Evolutionary conservation across 64 coral and sea anemone species (phyloP).

Genomic region (Montipora capricornis): DNA sequence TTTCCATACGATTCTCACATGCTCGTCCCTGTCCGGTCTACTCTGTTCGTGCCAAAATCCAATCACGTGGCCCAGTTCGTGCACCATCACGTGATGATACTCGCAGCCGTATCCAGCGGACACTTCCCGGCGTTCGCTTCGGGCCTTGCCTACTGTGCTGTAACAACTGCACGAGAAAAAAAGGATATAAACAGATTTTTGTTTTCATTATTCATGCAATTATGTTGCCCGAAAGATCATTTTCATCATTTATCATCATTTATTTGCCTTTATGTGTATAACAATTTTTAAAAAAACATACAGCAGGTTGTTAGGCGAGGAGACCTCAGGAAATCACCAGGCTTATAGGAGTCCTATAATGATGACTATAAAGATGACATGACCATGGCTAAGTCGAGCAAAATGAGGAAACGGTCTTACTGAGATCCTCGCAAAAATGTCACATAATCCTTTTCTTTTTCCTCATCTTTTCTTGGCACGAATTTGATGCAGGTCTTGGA

Average conservation of each 20-base stretch:
- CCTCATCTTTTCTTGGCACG: constrained; percentile 33
- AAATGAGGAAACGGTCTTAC: constrained; percentile 33
- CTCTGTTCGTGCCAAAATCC: constrained; percentile 94
- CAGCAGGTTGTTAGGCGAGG: too few relatives aligned
- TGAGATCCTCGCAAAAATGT: constrained; percentile 62
- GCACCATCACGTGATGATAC: constrained; percentile 87
- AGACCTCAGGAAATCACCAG: too few relatives aligned
- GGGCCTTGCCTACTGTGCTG: constrained; percentile 75
- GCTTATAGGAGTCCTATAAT: too few relatives aligned
- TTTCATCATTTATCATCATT: too few relatives aligned
- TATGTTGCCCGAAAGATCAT: too few relatives aligned
- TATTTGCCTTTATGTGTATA: too few relatives aligned
- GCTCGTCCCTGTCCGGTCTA: constrained; percentile 79
- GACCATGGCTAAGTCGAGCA: not conserved
- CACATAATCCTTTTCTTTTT: constrained; percentile 60
- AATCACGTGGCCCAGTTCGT: constrained; percentile 89
- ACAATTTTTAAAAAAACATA: too few relatives aligned
- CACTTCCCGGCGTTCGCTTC: constrained; percentile 30
- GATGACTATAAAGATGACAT: too few relatives aligned
- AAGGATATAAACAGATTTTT: not conserved
- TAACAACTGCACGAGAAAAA: constrained; percentile 64
- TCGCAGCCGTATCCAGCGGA: constrained; percentile 79
- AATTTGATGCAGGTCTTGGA: constrained; percentile 72
- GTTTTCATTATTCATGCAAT: too few relatives aligned
- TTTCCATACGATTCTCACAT: constrained; percentile 75